Evolutionary conservation across 2,797 vertebrate genomes (phyloP), one percentile per base, ranked within the genome.

Genomic region (Lateolabrax maculatus): DNA sequence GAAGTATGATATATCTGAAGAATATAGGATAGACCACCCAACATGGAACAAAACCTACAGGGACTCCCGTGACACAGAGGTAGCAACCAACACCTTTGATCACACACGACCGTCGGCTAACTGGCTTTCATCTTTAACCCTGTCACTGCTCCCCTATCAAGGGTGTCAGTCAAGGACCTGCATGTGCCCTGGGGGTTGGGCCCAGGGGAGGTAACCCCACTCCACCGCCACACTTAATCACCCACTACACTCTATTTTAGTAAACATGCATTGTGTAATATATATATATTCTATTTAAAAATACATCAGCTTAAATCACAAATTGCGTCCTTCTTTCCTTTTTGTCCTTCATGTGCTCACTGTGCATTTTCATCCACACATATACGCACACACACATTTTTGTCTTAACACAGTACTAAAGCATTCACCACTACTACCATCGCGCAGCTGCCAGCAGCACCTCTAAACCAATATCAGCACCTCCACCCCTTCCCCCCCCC

Each of bases 401-500:
- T 6, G 36, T 79, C 75, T 67, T 79, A 81, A 78, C 61, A 56
- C 65, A 39, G 55, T 73, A 39, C 68, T 74, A 75, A 87, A 86
- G 49, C 67, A 77, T 81, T 84, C 75, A 71, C 62, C 63, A 70
- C 61, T 81, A 60, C 71, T 53, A 74, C 34, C 70, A 84, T 77
- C 27, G 37, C 64, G 61, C 80, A 67, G 60, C 81, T 81, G 70
- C 79, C 75, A 71, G 67, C 72, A 83, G 66, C 77, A 70, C 63
- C 79, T 85, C 85, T 87, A 83, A 91, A 89, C 88, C 86, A 91
- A 90, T 85, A 89, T 85, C 79, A 84, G 8, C 87, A 88, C 80
- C 87, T 72, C 87, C 48, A 23, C 63, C 49, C 60, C 79, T 25
- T 13, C 37, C 43, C 39, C 55, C 74, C 75, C 68, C 64, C 48